Conservation (phyloP, 1,140 invertebrate species). For the Drosophila sucinea region DNA sequence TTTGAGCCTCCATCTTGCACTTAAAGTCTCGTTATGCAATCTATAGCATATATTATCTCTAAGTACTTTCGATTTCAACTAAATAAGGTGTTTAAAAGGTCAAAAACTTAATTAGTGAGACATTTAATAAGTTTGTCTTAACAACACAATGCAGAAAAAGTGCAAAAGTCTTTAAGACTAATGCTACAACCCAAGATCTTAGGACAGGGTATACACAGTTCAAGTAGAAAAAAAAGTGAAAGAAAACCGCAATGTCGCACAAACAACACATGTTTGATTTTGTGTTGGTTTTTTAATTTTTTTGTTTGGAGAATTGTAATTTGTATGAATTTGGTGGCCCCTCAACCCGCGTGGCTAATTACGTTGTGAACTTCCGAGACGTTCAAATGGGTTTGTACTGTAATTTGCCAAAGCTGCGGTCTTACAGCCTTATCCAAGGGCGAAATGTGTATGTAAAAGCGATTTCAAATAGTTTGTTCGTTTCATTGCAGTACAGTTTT, state of each 20-base stretch:
- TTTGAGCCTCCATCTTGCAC: too few relatives aligned
- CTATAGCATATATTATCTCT: too few relatives aligned
- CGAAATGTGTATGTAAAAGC: slow-evolving; percentile 27
- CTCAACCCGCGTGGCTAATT: slow-evolving; percentile 51
- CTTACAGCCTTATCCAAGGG: slow-evolving; percentile 49
- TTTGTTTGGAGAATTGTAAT: slow-evolving; percentile 56
- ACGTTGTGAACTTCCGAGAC: slow-evolving; percentile 37
- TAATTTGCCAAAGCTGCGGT: slow-evolving; percentile 56
- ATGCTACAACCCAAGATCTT: too few relatives aligned
- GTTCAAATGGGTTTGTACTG: slow-evolving; percentile 58
- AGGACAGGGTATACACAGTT: neutral
- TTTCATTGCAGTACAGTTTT: neutral
- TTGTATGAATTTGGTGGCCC: slow-evolving; percentile 46
- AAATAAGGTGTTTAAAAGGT: too few relatives aligned
- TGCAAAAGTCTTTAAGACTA: too few relatives aligned
- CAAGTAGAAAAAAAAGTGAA: neutral
- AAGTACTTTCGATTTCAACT: too few relatives aligned
- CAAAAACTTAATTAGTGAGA: too few relatives aligned
- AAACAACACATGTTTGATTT: slow-evolving; percentile 53
- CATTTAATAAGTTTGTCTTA: too few relatives aligned
- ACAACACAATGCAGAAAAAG: too few relatives aligned
- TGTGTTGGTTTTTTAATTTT: slow-evolving; percentile 24
- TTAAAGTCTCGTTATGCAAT: too few relatives aligned
- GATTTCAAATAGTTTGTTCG: slow-evolving; percentile 36
- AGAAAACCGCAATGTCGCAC: slow-evolving; percentile 1